phyloP scores from a whole-genome alignment of 2,113 vertebrate genomes.

The Hypomesus transpacificus region DNA sequence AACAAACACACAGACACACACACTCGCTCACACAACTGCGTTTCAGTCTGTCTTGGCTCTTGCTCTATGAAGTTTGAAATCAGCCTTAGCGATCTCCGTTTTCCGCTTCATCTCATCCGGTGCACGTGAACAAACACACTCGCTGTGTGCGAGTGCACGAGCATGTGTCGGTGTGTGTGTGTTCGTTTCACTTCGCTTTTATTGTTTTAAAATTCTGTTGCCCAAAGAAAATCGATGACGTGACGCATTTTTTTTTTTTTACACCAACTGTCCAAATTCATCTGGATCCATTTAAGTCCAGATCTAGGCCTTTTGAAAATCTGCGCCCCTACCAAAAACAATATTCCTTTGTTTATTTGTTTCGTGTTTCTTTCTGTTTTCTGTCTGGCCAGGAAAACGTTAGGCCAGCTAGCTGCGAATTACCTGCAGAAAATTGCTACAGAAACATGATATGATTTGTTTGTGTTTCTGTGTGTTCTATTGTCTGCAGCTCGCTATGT shows the following conservation, averaged over 20 bases:
- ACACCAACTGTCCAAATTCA: slow-evolving; percentile 62
- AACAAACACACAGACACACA: background rate
- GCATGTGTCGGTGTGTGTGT: slow-evolving; percentile 26
- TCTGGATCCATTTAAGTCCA: slow-evolving; percentile 71
- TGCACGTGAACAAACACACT: slow-evolving; percentile 61
- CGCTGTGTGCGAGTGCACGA: slow-evolving; percentile 16
- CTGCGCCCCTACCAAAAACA: slow-evolving; percentile 55
- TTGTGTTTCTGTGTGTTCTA: slow-evolving; percentile 4
- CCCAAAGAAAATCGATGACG: slow-evolving; percentile 69
- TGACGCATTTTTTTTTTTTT: slow-evolving; percentile 52
- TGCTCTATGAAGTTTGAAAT: slow-evolving; percentile 55
- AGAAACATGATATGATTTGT: slow-evolving; percentile 3
- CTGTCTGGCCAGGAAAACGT: slow-evolving; percentile 35
- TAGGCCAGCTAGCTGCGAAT: background rate
- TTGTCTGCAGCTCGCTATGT: background rate
- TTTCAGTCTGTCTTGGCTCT: slow-evolving; percentile 62
- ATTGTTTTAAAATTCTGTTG: slow-evolving; percentile 55
- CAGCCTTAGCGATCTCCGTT: slow-evolving; percentile 63
- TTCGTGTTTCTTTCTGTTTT: slow-evolving; percentile 46
- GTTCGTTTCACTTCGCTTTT: slow-evolving; percentile 32
- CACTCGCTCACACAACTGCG: slow-evolving; percentile 41
- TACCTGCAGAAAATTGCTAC: background rate
- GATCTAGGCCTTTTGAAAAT: slow-evolving; percentile 52
- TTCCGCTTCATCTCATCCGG: slow-evolving; percentile 54
- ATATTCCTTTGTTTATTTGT: slow-evolving; percentile 70